phyloP scores from a whole-genome alignment of 1,140 invertebrate species.

The Heliconius congener region DNA sequence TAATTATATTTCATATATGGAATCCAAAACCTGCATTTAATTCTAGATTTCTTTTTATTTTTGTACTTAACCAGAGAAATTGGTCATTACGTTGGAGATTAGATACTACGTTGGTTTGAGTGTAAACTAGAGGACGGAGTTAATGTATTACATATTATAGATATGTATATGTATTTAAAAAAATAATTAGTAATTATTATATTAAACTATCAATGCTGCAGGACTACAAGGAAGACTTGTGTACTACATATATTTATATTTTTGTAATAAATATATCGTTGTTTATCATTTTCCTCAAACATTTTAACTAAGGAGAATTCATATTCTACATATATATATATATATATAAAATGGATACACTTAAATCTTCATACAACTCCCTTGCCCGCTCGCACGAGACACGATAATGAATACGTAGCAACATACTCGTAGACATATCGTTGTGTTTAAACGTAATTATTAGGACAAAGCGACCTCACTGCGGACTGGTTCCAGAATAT shows the following conservation, averaged over 20 bases:
- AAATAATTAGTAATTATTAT: background rate
- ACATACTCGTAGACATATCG: conserved; percentile 15
- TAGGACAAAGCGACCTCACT: conserved; percentile 18
- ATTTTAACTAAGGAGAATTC: background rate
- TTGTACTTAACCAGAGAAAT: too few relatives aligned
- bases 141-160: too few relatives aligned
- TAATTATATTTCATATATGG: too few relatives aligned
- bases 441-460: conserved; percentile 18
- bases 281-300: background rate
- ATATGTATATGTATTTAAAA: too few relatives aligned
- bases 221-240: background rate
- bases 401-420: conserved; percentile 17
- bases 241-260: background rate
- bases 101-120: too few relatives aligned
- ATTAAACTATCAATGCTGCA: background rate
- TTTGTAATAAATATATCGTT: background rate
- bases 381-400: background rate
- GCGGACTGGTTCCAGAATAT: conserved; percentile 14
- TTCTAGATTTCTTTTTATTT: too few relatives aligned
- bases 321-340: background rate
- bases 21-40: too few relatives aligned
- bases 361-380: background rate
- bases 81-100: too few relatives aligned
- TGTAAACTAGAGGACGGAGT: too few relatives aligned
- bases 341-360: background rate